Percentiles rank a stretch among this genome's conserved stretches.
Evolutionary conservation across 2,888 invertebrate genomes (phyloP).

Genomic region (Cistogaster globosa): DNA sequence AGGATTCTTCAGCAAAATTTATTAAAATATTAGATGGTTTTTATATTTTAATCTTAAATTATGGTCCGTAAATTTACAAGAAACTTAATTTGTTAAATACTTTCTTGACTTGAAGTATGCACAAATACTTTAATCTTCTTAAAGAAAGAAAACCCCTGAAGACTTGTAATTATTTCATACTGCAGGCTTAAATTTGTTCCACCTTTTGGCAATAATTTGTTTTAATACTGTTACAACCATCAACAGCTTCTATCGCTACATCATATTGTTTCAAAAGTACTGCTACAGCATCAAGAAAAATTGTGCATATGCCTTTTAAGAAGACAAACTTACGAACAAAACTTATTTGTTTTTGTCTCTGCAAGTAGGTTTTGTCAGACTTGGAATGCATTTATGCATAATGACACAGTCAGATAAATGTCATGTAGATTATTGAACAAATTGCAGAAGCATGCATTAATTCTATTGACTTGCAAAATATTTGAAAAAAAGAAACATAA

Average conservation of each 20-base stretch:
- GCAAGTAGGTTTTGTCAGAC: slow-evolving; percentile 49
- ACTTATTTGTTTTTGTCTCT: slow-evolving; percentile 51
- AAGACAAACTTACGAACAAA: slow-evolving; percentile 50
- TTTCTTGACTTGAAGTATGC: not conserved
- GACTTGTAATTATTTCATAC: slow-evolving; percentile 33
- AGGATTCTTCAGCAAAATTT: too few relatives aligned
- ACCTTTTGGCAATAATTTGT: slow-evolving; percentile 46
- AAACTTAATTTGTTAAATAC: slow-evolving; percentile 29
- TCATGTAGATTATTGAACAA: slow-evolving; percentile 68
- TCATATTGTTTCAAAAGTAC: slow-evolving; percentile 9
- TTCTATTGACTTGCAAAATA: slow-evolving; percentile 70
- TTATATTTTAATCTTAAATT: not conserved
- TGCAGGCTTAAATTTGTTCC: not conserved
- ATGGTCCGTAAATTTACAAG: not conserved
- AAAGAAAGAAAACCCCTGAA: slow-evolving; percentile 27
- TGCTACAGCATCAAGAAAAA: slow-evolving; percentile 22
- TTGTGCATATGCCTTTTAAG: slow-evolving; percentile 48
- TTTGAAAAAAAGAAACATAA: not conserved
- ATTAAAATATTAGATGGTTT: too few relatives aligned
- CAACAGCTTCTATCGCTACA: slow-evolving; percentile 4
- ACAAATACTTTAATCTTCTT: slow-evolving; percentile 29
- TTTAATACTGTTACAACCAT: slow-evolving; percentile 22
- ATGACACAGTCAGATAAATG: slow-evolving; percentile 70
- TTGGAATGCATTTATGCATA: slow-evolving; percentile 60
- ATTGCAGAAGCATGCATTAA: slow-evolving; percentile 69